These are phyloP conservation scores for Rhipidura dahli DNA, from an alignment of 2,113 vertebrate species.

Conservation along the genomic window DNA sequence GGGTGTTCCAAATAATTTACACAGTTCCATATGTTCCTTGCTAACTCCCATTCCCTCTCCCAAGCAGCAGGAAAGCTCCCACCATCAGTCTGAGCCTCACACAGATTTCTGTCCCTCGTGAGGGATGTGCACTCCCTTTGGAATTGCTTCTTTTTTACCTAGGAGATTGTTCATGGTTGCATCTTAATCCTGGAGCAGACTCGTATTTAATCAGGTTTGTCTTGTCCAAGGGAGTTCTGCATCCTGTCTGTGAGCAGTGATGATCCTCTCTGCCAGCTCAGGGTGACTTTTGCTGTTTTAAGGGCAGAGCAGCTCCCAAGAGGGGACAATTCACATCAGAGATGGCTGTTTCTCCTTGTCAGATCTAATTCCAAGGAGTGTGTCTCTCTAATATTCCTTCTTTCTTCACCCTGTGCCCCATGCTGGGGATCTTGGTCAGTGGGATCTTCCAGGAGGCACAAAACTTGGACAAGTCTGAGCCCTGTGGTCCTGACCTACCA, in stretches of 20 bases:
- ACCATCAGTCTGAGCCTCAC: background rate
- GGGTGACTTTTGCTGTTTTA: fast-evolving
- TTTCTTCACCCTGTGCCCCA: fast-evolving
- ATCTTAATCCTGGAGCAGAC: background rate
- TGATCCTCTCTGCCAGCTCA: background rate
- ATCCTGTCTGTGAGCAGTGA: background rate
- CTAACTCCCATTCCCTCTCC: background rate
- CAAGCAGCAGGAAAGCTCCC: background rate
- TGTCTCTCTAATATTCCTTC: background rate
- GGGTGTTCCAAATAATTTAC: constrained; percentile 10
- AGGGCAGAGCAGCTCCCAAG: background rate
- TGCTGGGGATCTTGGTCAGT: background rate
- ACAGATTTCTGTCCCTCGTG: background rate
- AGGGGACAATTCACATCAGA: background rate
- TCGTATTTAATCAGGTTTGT: background rate
- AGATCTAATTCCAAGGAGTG: background rate
- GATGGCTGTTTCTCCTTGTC: background rate
- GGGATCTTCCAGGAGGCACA: background rate
- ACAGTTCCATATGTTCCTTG: constrained; percentile 7
- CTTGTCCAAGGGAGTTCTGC: background rate
- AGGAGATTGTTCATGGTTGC: background rate
- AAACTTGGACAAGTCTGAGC: background rate
- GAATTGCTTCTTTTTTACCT: background rate
- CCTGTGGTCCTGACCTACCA: background rate
- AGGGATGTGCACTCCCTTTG: background rate